Evolutionary conservation across 1,140 invertebrate genomes (phyloP).

Genomic region (Drosophila carrolli): DNA sequence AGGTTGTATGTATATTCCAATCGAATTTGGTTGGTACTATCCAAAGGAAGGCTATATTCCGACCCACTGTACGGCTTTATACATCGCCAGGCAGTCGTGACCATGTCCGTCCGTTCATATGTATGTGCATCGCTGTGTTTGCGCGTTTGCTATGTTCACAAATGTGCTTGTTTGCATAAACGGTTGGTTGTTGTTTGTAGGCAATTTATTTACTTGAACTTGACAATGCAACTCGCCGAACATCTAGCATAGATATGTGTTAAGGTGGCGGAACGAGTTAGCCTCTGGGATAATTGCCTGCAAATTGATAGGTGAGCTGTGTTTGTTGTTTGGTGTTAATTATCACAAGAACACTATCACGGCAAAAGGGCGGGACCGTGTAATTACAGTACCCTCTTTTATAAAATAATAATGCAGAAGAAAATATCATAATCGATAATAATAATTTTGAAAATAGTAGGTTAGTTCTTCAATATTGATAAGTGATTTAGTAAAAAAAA

Average conservation of each 20-base stretch:
- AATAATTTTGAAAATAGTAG: too few species aligned
- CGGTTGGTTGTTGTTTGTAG: slow-evolving; percentile 28
- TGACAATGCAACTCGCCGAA: slow-evolving; percentile 64
- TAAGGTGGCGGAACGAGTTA: slow-evolving; percentile 23
- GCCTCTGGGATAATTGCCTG: slow-evolving; percentile 40
- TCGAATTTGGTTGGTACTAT: too few species aligned
- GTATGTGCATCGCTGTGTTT: slow-evolving; percentile 21
- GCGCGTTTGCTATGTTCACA: slow-evolving; percentile 15
- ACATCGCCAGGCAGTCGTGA: slow-evolving; percentile 25
- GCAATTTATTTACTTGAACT: slow-evolving; percentile 76
- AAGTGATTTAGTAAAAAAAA: not conserved
- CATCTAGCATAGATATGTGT: slow-evolving; percentile 18
- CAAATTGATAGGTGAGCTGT: slow-evolving; percentile 23
- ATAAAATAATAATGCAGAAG: not conserved
- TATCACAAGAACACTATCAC: slow-evolving; percentile 21
- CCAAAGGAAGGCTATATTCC: not conserved
- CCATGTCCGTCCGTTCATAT: slow-evolving; percentile 12
- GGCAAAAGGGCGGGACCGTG: not conserved
- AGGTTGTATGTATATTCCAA: too few species aligned
- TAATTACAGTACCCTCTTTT: not conserved
- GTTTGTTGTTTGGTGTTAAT: slow-evolving; percentile 12
- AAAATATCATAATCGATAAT: not conserved
- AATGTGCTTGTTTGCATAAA: slow-evolving; percentile 56
- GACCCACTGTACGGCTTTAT: slow-evolving; percentile 8
- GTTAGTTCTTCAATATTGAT: not conserved